A percentile compares a stretch with the other conserved stretches of the same genome.
Evolutionary conservation across 1,140 invertebrate genomes (phyloP).

Genomic region (Aricia agestis): DNA sequence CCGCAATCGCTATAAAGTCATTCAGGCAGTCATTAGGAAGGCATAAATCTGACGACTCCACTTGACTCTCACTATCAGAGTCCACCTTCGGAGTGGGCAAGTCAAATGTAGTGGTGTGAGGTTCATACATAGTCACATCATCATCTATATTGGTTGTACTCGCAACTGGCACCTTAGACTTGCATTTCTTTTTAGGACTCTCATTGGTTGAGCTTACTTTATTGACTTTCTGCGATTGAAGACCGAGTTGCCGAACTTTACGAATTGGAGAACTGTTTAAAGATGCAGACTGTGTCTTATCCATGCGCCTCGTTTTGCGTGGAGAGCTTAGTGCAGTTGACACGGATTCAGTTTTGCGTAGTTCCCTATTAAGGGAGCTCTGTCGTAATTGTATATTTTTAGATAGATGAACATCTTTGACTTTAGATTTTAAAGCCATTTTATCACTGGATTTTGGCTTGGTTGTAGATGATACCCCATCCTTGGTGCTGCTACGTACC

Average conservation of each 20-base stretch:
- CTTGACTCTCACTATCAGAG: conserved; percentile 46
- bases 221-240: conserved; percentile 45
- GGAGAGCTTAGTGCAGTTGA: conserved; percentile 58
- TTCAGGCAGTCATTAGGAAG: conserved; percentile 69
- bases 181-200: conserved; percentile 61
- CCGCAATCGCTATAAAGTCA: conserved; percentile 66
- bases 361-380: conserved; percentile 61
- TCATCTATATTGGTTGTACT: conserved; percentile 54
- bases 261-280: conserved; percentile 71
- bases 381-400: conserved; percentile 58
- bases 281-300: conserved; percentile 67
- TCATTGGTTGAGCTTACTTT: conserved; percentile 58
- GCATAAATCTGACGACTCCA: conserved; percentile 63
- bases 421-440: conserved; percentile 49
- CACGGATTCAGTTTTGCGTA: conserved; percentile 53
- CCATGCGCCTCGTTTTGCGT: conserved; percentile 65
- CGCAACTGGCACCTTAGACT: conserved; percentile 45
- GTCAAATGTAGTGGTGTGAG: conserved; percentile 63
- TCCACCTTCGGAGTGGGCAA: conserved; percentile 65
- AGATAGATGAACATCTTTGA: conserved; percentile 55
- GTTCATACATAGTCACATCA: conserved; percentile 73
- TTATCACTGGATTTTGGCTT: conserved; percentile 51
- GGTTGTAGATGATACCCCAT: conserved; percentile 49
- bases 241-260: conserved; percentile 67
- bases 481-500: conserved; percentile 55